phyloP scores from a whole-genome alignment of 1,140 invertebrate species.

The Akabosia matsudoensis region DNA sequence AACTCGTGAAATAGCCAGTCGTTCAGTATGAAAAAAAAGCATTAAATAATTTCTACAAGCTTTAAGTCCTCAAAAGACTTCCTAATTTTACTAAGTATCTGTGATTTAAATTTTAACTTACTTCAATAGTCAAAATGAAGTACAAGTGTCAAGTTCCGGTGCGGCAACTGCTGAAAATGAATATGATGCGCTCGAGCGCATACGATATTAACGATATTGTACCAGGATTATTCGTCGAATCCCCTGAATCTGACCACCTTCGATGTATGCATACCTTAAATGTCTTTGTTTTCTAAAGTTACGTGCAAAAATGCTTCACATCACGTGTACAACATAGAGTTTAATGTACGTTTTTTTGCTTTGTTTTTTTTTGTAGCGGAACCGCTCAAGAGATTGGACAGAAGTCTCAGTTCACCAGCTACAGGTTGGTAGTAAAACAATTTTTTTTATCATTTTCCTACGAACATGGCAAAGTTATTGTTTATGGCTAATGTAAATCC shows the following conservation, averaged over 20 bases:
- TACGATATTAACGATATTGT: too few species aligned
- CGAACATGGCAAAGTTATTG: background rate
- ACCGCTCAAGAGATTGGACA: constrained; percentile 46
- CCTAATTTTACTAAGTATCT: too few species aligned
- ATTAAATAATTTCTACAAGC: too few species aligned
- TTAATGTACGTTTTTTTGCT: background rate
- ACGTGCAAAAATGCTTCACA: background rate
- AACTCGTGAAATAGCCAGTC: too few species aligned
- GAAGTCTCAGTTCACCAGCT: constrained; percentile 47
- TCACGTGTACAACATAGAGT: background rate
- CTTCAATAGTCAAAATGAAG: background rate
- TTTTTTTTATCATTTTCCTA: background rate
- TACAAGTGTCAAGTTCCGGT: constrained; percentile 9
- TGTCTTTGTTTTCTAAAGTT: background rate
- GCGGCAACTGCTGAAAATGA: constrained; percentile 36
- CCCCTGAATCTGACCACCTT: background rate
- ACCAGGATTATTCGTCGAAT: constrained; percentile 26
- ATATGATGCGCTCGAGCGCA: constrained; percentile 33
- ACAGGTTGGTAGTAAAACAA: constrained; percentile 43
- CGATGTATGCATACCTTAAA: too few species aligned
- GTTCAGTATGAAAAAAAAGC: too few species aligned
- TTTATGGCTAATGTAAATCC: background rate
- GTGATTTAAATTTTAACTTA: background rate
- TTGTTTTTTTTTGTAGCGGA: constrained; percentile 44
- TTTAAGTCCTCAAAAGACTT: too few species aligned